These are phyloP conservation scores for Nylanderia fulva DNA, from an alignment of 1,140 invertebrate genomes.

Conservation along the genomic window DNA sequence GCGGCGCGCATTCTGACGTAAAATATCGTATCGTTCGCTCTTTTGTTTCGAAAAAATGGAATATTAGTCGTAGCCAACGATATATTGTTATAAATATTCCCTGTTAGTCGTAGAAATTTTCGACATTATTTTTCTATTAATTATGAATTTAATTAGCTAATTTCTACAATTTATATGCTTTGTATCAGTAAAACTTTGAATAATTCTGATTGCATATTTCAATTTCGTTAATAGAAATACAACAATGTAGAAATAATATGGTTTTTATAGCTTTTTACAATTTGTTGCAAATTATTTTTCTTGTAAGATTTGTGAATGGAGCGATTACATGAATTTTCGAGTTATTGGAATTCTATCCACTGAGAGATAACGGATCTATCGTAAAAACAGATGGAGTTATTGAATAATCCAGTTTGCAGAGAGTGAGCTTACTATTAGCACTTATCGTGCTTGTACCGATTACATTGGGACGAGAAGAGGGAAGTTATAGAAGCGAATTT, in stretches of 20 bases:
- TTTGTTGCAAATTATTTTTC: background rate
- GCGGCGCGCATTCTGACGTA: background rate
- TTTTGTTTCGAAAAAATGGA: slow-evolving; percentile 35
- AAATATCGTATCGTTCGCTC: slow-evolving; percentile 33
- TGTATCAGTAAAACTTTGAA: background rate
- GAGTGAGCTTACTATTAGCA: slow-evolving; percentile 6
- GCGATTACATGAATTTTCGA: background rate
- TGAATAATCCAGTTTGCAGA: background rate
- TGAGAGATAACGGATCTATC: background rate
- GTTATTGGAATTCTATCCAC: background rate
- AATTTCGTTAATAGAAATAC: background rate
- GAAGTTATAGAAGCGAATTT: background rate
- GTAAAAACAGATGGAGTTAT: slow-evolving; percentile 13
- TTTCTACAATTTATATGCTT: background rate
- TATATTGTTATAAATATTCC: background rate
- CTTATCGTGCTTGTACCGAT: background rate
- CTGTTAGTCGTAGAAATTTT: slow-evolving; percentile 18
- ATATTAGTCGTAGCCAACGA: slow-evolving; percentile 8
- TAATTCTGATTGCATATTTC: background rate
- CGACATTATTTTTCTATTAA: background rate
- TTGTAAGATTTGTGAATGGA: background rate
- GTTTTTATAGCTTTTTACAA: background rate
- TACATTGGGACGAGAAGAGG: background rate
- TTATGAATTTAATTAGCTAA: background rate
- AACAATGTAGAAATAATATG: background rate